Conservation (phyloP, 2,113 vertebrate species). For the Uria lomvia region DNA sequence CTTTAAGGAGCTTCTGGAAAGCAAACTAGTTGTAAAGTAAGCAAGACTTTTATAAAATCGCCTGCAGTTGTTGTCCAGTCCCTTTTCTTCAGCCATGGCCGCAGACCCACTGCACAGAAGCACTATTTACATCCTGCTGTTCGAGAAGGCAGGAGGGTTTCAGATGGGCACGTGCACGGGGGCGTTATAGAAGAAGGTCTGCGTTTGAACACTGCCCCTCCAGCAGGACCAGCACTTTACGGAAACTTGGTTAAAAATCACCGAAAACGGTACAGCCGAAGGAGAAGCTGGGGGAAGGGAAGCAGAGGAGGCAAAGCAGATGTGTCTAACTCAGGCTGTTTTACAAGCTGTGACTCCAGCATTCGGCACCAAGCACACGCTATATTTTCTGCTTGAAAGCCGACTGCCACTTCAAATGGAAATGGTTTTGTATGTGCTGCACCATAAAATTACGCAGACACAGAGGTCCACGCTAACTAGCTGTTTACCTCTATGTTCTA, state of each 20-base stretch:
- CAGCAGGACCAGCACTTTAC: not conserved
- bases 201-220: not conserved
- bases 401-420: not conserved
- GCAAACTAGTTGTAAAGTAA: not conserved
- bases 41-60: not conserved
- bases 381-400: slow-evolving; percentile 28
- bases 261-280: not conserved
- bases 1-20: slow-evolving; percentile 4
- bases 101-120: not conserved
- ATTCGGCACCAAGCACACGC: not conserved
- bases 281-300: not conserved
- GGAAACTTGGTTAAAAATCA: not conserved
- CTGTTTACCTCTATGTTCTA: slow-evolving; percentile 53
- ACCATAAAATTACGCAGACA: slow-evolving; percentile 38
- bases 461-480: slow-evolving; percentile 19
- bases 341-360: not conserved
- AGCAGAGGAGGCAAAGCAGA: not conserved
- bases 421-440: slow-evolving; percentile 1
- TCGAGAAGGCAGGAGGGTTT: not conserved
- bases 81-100: not conserved
- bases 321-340: not conserved
- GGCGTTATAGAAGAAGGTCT: not conserved
- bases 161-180: not conserved
- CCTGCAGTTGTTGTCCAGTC: not conserved
- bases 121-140: not conserved